These are phyloP conservation scores for Tanypteryx hageni DNA, from an alignment of 2,888 invertebrate species.

Conservation along the genomic window DNA sequence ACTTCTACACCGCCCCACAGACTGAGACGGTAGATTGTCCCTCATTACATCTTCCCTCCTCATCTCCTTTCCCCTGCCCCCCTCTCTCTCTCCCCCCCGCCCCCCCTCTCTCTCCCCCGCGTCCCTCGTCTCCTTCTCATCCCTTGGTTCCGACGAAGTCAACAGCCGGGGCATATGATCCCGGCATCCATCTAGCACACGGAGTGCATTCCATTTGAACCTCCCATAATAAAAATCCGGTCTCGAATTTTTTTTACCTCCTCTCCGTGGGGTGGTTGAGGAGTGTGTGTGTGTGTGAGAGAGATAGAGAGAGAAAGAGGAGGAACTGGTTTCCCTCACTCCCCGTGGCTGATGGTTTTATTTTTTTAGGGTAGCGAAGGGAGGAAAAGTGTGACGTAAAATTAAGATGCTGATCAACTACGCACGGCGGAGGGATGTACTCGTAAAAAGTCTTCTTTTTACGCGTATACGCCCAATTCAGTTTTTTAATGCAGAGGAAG, in stretches of 20 bases:
- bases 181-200: not conserved
- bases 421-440: too few relatives aligned
- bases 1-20: too few relatives aligned
- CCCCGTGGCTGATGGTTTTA: not conserved
- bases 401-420: not conserved
- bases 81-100: too few relatives aligned
- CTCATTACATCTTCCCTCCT: too few relatives aligned
- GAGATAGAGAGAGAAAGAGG: not conserved
- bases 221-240: not conserved
- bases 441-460: too few relatives aligned
- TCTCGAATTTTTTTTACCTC: not conserved
- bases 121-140: not conserved
- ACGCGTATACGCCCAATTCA: too few relatives aligned
- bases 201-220: not conserved
- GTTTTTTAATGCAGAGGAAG: too few relatives aligned
- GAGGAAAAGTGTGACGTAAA: not conserved
- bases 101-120: too few relatives aligned
- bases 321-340: not conserved
- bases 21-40: too few relatives aligned
- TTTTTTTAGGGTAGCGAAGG: not conserved
- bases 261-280: too few relatives aligned
- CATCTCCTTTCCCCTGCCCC: not conserved
- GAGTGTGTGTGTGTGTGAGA: too few relatives aligned
- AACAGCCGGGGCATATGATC: not conserved
- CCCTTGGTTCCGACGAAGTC: not conserved